Conservation (phyloP, 2,113 vertebrate species). For the Salvelinus namaycush region DNA sequence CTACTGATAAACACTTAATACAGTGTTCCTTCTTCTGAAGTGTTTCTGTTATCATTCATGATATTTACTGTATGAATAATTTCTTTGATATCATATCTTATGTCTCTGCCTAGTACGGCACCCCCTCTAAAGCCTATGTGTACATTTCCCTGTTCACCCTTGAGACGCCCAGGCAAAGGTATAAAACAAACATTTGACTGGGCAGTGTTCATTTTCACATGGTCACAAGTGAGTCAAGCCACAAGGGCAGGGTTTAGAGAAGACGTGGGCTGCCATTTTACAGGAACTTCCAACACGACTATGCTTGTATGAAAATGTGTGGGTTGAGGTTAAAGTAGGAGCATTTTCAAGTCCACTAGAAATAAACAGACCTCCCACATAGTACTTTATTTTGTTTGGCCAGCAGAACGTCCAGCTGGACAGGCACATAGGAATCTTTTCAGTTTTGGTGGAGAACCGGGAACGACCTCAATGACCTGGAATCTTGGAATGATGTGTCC, state of each 20-base stretch:
- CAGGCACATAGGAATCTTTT: too few relatives aligned
- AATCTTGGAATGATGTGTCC: too few relatives aligned
- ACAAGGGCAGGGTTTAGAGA: background rate
- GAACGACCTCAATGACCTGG: too few relatives aligned
- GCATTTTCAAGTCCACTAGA: too few relatives aligned
- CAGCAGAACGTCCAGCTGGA: too few relatives aligned
- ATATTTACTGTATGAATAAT: slow-evolving; percentile 1
- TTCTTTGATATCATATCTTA: slow-evolving; percentile 20
- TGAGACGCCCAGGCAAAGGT: slow-evolving; percentile 5
- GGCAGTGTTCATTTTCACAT: slow-evolving; percentile 43
- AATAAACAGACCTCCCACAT: too few relatives aligned
- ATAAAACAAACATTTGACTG: slow-evolving; percentile 42
- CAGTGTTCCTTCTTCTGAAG: background rate
- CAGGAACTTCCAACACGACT: too few relatives aligned
- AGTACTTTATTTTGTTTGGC: too few relatives aligned
- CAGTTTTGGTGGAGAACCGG: too few relatives aligned
- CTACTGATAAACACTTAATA: background rate
- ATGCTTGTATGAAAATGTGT: too few relatives aligned
- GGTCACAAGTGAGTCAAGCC: slow-evolving; percentile 3
- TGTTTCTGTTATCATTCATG: background rate
- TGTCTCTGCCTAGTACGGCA: background rate
- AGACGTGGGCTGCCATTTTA: background rate
- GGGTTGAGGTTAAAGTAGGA: too few relatives aligned
- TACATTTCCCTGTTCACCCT: slow-evolving; percentile 31
- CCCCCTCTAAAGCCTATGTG: slow-evolving; percentile 46